A percentile compares a stretch with the other conserved stretches of the same genome.
These are phyloP conservation scores for Nesoenas mayeri DNA, from an alignment of 2,113 vertebrate genomes.

Conservation along the genomic window DNA sequence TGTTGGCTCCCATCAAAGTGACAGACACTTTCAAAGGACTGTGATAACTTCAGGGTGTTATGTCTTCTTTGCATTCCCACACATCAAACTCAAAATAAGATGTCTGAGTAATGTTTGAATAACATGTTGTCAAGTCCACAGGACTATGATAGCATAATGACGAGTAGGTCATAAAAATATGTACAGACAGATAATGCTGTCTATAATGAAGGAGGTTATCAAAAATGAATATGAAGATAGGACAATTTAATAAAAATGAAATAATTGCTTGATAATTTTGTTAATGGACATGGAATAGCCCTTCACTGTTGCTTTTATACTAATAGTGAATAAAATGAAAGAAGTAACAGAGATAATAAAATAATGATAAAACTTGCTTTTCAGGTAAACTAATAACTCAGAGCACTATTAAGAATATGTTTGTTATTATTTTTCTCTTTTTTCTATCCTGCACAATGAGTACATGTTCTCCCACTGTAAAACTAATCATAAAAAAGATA, in stretches of 20 bases:
- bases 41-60: background rate
- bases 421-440: background rate
- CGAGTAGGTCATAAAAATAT: background rate
- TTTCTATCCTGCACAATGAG: background rate
- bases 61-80: background rate
- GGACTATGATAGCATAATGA: background rate
- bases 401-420: background rate
- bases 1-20: background rate
- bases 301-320: background rate
- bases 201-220: background rate
- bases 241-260: background rate
- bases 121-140: background rate
- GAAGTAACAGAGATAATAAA: background rate
- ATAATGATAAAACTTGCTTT: constrained; percentile 1
- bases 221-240: background rate
- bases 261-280: background rate
- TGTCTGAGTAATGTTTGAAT: background rate
- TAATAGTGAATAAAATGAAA: background rate
- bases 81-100: constrained; percentile 1
- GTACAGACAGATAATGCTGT: background rate
- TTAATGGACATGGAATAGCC: background rate
- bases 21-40: background rate
- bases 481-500: background rate
- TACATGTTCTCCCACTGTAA: background rate
- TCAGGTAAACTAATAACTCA: background rate